Evolutionary conservation across 2,888 invertebrate species (phyloP), one percentile per base, ranked within the genome.

Genomic region (Nomada ferruginata): DNA sequence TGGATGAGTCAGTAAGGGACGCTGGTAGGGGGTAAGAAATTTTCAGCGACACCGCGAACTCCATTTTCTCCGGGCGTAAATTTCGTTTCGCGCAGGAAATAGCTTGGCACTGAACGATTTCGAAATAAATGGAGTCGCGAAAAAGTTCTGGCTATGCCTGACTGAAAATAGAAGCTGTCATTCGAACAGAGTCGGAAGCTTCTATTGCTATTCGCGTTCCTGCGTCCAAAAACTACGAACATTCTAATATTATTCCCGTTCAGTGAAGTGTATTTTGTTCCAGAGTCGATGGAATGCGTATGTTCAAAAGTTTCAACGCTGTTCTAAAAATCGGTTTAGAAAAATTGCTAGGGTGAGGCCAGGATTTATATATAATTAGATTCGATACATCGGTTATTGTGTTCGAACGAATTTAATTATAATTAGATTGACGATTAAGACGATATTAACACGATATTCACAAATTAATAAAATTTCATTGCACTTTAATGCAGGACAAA

Each of bases 41-140:
- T 80, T 80, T 72, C 57, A 13, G 11, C 74, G 78, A 42, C 72
- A 57, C 55, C 44, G 74, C n/a, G 55, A 65, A 78, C 79, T 71
- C 60, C 80, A 81, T 75, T 81, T 81, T 64, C 80, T 60, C 36
- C 18, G 4, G 11, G 44, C 36, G 66, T 69, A 76, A 82, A 82
- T 82, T 82, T 82, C 80, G 65, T 82, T 82, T 70, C 80, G 65
- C 42, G 23, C 75, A 65, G 81, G 80, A 82, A 82, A 80, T 79
- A 44, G 70, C 81, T 75, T 36, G 81, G 80, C 80, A 76, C 69
- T 61, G 81, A 79, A 50, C 81, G 69, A 82, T 82, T 80, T 79
- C 60, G 80, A 79, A 79, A 82, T 82, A 82, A 82, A 82, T 66
- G 70, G 70, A 82, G 60, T 50, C 36, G 80, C 75, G 81, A 70